Percentiles rank a stretch among this genome's conserved stretches.
Conservation (phyloP, 2,888 invertebrate species). For the Epirrita christyi region DNA sequence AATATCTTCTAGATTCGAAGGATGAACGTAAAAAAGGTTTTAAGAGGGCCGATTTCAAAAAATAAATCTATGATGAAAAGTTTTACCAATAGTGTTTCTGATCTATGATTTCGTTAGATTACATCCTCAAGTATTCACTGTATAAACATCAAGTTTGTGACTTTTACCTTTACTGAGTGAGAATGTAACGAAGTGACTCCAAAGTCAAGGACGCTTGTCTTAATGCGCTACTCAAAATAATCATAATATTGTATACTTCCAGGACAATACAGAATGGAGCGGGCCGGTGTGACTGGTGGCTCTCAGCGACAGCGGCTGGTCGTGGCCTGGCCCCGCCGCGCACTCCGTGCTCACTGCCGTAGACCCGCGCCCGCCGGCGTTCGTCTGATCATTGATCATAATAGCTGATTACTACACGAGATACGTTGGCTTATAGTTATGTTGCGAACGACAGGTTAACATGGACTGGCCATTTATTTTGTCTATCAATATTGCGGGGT, state of each 20-base stretch:
- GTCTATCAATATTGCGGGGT: neutral
- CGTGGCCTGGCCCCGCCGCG: conserved; percentile 73
- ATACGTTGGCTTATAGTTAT: conserved; percentile 12
- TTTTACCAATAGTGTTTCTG: too few species aligned
- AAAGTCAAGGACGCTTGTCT: too few species aligned
- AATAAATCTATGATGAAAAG: too few species aligned
- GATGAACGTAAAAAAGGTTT: too few species aligned
- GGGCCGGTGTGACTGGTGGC: conserved; percentile 84
- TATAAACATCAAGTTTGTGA: too few species aligned
- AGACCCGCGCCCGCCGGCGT: conserved; percentile 68
- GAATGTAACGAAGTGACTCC: too few species aligned
- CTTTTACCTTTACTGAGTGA: too few species aligned
- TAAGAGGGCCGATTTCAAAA: too few species aligned
- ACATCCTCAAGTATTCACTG: too few species aligned
- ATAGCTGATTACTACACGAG: conserved; percentile 2
- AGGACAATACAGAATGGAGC: conserved; percentile 73
- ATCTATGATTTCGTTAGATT: too few species aligned
- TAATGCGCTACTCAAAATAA: too few species aligned
- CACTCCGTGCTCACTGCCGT: conserved; percentile 51
- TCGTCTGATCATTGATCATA: conserved; percentile 62
- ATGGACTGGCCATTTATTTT: conserved; percentile 8
- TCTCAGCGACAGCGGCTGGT: conserved; percentile 74
- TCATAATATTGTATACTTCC: conserved; percentile 30
- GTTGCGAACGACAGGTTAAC: conserved; percentile 17
- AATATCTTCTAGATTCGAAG: too few species aligned